Evolutionary conservation across 2,888 invertebrate genomes (phyloP), one percentile per base, ranked within the genome.

Genomic region (Eupithecia dodoneata): DNA sequence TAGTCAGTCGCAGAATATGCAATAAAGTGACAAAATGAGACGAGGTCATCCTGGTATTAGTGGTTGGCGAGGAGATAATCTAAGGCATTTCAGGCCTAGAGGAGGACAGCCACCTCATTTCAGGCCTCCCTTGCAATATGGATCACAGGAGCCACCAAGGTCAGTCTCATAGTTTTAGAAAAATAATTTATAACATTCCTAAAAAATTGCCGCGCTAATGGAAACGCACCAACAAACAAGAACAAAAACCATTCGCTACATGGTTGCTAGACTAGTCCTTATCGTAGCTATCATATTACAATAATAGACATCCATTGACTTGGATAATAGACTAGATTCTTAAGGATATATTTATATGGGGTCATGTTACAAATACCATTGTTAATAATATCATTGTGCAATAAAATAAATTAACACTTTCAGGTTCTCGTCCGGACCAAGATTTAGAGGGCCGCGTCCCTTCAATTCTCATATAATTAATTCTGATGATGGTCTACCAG

Each of bases 11-110:
- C 63, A 55, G 83, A 89, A 82, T 86, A 92, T 93, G 93, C 84
- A 86, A 90, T 89, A 88, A 83, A 81, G 81, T 87, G 81, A 80
- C 87, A 92, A 85, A 84, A 95, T 95, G 95, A 91, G 94, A 84
- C 94, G 95, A 93, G 94, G 94, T 94, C 94, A 94, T 86, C 84
- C 90, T 83, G 89, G 90, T 83, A 87, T 89, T 82, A 90, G 93
- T 81, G 92, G 92, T 86, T 94, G 95, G 95, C 90, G 94, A 86
- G 90, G 85, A 87, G 94, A 94, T 84, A 91, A 91, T 88, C 90
- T 88, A 55, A 91, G 93, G 84, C 89, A 91, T 88, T 94, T 91
- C 81, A 91, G 93, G 83, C 90, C 94, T 77, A 90, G 94, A 87
- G 87, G 86, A 81, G 89, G 89, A 76, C 91, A 89, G 52, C 84